Base-by-base conservation (phyloP, 2,113 vertebrate genomes). In the Phalacrocorax brasilianus region DNA sequence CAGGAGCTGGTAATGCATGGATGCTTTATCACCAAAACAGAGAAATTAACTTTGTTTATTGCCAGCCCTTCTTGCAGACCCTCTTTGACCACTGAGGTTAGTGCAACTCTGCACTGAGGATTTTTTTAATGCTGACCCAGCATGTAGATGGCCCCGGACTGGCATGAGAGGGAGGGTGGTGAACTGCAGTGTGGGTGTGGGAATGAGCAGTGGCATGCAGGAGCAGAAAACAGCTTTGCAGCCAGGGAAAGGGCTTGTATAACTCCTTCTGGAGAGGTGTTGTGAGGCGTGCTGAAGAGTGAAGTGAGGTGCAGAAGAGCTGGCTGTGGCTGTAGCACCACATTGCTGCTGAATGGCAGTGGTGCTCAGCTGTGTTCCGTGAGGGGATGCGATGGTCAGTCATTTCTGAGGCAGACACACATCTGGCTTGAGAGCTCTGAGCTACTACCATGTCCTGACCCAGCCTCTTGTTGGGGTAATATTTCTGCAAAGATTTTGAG, bases 351-450 rank as follows among this genome's bases (percentile, higher is more conserved):
- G 65, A 45, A 18, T 1, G 26, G n/a, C 45, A 91, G 74, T 1
- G 12, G 15, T n/a, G 19, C 18, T 65, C 47, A 71, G 38, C 63
- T n/a, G 19, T 1, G 0, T 15, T 47, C 32, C 3, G 0, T 2
- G 3, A 74, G 10, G 14, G 55, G 20, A 40, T n/a, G 26, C 27
- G 71, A 11, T 10, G 19, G 18, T 45, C 70, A 52, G 32, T 23
- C 10, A 20, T 24, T 66, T 74, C 61, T 44, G 50, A 74, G 72
- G 63, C 61, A 84, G 50, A 84, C 6, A 10, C 23, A 26, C 5
- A 12, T 42, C 28, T 67, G 65, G 15, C 44, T 68, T 74, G 63
- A 86, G 44, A 62, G 75, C 40, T 84, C 49, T 38, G 35, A 92
- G 67, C 27, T 84, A 35, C 40, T 74, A 15, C 18, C 0, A 0